Conservation (phyloP, 1,140 invertebrate species). For the Ephestia elutella region DNA sequence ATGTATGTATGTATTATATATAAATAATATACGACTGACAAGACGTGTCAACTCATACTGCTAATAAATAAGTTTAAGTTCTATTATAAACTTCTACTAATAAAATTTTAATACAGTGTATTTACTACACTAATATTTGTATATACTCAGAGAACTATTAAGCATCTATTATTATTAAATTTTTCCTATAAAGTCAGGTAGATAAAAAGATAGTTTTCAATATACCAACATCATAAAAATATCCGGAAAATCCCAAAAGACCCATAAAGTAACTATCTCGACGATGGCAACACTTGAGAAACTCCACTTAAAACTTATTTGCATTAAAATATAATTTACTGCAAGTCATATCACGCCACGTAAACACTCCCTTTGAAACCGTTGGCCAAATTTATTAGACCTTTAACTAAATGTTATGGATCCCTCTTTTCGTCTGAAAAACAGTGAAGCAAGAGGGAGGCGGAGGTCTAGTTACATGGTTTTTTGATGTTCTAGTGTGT, state of each 20-base stretch:
- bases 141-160: too few relatives aligned
- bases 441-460: constrained; percentile 6
- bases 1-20: too few relatives aligned
- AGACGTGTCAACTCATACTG: too few relatives aligned
- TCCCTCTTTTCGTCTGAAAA: constrained; percentile 17
- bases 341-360: constrained; percentile 21
- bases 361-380: constrained; percentile 30
- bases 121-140: too few relatives aligned
- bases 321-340: constrained; percentile 10
- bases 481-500: constrained; percentile 22
- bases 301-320: constrained; percentile 7
- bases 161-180: too few relatives aligned
- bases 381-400: constrained; percentile 15
- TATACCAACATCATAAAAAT: background rate
- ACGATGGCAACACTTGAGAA: constrained; percentile 7
- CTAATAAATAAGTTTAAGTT: too few relatives aligned
- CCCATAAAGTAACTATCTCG: background rate
- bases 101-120: too few relatives aligned
- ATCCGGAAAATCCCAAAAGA: background rate
- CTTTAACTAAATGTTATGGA: constrained; percentile 13
- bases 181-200: too few relatives aligned
- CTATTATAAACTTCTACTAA: too few relatives aligned
- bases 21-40: too few relatives aligned
- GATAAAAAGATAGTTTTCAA: too few relatives aligned
- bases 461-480: constrained; percentile 25